Conservation (phyloP, 2,888 invertebrate genomes). For the Callosobruchus maculatus region DNA sequence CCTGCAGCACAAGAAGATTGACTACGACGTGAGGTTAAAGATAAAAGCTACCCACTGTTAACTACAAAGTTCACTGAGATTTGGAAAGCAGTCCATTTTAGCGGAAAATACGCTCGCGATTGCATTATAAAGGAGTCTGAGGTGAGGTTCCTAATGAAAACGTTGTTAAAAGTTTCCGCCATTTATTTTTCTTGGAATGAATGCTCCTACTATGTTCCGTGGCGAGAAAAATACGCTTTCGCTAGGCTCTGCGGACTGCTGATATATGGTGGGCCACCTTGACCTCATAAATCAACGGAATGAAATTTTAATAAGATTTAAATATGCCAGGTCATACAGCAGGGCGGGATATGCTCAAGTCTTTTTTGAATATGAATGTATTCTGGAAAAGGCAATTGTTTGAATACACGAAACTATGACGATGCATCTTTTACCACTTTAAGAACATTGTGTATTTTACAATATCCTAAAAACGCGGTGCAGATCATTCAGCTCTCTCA, state of each 20-base stretch:
- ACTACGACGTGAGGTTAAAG: background rate
- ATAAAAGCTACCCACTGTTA: background rate
- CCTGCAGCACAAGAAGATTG: too few relatives aligned
- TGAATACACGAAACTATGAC: too few relatives aligned
- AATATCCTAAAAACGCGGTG: too few relatives aligned
- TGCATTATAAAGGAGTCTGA: slow-evolving; percentile 33
- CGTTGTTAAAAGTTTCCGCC: slow-evolving; percentile 45
- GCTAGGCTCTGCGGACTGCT: slow-evolving; percentile 41
- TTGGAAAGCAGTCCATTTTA: slow-evolving; percentile 30
- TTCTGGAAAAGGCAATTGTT: too few relatives aligned
- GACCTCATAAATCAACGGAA: background rate
- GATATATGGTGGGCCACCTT: slow-evolving; percentile 26
- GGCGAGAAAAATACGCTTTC: slow-evolving; percentile 38
- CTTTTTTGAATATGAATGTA: too few relatives aligned
- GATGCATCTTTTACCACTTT: too few relatives aligned
- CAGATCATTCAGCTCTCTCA: too few relatives aligned
- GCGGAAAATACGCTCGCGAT: slow-evolving; percentile 25
- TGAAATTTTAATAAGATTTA: background rate
- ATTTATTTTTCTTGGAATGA: slow-evolving; percentile 41
- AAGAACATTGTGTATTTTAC: too few relatives aligned
- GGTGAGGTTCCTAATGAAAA: slow-evolving; percentile 37
- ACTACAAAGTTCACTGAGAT: slow-evolving; percentile 14
- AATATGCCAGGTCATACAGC: too few relatives aligned
- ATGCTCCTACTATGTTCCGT: slow-evolving; percentile 40
- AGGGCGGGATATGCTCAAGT: too few relatives aligned